A percentile compares a stretch with the other conserved stretches of the same genome.
These are phyloP conservation scores for Ischnus inquisitorius DNA, from an alignment of 2,888 invertebrate genomes.

Conservation along the genomic window DNA sequence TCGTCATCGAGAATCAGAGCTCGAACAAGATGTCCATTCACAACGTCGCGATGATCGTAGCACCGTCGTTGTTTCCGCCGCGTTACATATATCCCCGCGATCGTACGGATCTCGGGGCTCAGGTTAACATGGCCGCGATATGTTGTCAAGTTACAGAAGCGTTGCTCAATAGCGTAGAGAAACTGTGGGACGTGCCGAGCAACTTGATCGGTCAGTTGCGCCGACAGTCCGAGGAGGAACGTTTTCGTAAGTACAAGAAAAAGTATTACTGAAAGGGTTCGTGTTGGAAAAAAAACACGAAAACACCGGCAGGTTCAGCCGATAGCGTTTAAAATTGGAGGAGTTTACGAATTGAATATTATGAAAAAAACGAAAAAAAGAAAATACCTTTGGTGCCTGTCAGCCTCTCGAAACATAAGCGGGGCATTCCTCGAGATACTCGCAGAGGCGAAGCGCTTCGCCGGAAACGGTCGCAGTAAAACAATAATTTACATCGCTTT, in stretches of 20 bases:
- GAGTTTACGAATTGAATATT: slow-evolving; percentile 35
- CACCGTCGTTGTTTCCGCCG: slow-evolving; percentile 96
- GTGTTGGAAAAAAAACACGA: slow-evolving; percentile 6
- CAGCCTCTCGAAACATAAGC: slow-evolving; percentile 39
- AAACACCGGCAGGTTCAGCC: neutral
- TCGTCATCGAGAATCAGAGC: slow-evolving; percentile 90
- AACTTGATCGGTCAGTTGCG: slow-evolving; percentile 90
- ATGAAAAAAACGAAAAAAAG: neutral
- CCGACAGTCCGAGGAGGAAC: slow-evolving; percentile 85
- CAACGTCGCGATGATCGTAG: slow-evolving; percentile 97
- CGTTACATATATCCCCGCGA: slow-evolving; percentile 88
- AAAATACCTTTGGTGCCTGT: slow-evolving; percentile 66
- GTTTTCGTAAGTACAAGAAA: slow-evolving; percentile 83
- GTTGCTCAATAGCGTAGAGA: slow-evolving; percentile 91
- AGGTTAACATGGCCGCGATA: slow-evolving; percentile 94
- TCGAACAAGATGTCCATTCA: slow-evolving; percentile 96
- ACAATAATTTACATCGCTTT: slow-evolving; percentile 38
- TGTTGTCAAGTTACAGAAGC: slow-evolving; percentile 95
- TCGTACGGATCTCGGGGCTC: slow-evolving; percentile 90
- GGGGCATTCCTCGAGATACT: slow-evolving; percentile 8
- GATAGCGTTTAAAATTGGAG: neutral
- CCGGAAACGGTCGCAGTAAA: slow-evolving; percentile 5
- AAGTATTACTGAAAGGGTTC: slow-evolving; percentile 77
- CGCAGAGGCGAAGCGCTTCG: neutral
- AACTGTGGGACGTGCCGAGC: slow-evolving; percentile 93